These are phyloP conservation scores for Atta cephalotes DNA, from an alignment of 1,140 invertebrate genomes.

Conservation along the genomic window DNA sequence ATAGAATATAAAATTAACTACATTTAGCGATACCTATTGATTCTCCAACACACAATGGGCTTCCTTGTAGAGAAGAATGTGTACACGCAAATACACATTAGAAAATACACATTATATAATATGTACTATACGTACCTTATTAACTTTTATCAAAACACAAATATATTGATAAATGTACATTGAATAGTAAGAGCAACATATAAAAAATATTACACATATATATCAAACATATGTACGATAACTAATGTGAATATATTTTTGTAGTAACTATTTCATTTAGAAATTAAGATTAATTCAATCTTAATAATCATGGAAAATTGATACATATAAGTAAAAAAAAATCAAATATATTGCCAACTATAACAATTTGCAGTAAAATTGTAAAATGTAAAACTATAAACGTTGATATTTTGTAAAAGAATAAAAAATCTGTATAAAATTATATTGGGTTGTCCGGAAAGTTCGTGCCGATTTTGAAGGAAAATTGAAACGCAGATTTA, in stretches of 20 bases:
- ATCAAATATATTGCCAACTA: slow-evolving; percentile 35
- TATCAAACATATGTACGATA: background rate
- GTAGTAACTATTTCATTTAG: slow-evolving; percentile 43
- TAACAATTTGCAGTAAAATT: slow-evolving; percentile 32
- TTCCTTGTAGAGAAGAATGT: slow-evolving; percentile 12
- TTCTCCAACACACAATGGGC: slow-evolving; percentile 4
- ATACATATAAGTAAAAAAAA: slow-evolving; percentile 27
- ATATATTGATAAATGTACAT: slow-evolving; percentile 8
- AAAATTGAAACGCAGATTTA: too few species aligned
- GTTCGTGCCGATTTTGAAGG: too few species aligned
- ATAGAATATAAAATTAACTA: slow-evolving; percentile 1
- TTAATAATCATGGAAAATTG: background rate
- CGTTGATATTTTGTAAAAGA: slow-evolving; percentile 71
- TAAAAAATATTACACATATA: slow-evolving; percentile 20
- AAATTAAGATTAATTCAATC: slow-evolving; percentile 38
- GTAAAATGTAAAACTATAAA: slow-evolving; percentile 35
- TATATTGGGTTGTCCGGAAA: background rate
- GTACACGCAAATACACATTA: background rate
- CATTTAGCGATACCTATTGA: background rate
- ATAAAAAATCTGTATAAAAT: slow-evolving; percentile 52
- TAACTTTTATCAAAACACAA: slow-evolving; percentile 39
- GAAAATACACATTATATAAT: background rate
- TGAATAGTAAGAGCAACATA: background rate
- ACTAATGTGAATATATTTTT: slow-evolving; percentile 69
- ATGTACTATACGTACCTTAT: slow-evolving; percentile 44